Evolutionary conservation across 2,888 invertebrate species (phyloP).

Genomic region (Amphipoea lucens): DNA sequence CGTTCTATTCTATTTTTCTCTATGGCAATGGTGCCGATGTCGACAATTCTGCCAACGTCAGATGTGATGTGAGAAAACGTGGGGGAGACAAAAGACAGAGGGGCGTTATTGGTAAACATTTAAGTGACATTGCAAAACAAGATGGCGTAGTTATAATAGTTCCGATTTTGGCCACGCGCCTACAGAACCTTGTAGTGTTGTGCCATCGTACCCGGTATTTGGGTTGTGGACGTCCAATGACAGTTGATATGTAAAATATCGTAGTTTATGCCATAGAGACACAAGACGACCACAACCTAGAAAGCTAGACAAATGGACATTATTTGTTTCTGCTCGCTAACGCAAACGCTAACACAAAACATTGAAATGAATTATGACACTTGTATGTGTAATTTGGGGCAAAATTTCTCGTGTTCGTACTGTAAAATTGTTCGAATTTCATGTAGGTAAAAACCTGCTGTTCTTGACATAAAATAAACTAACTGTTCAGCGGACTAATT

Average conservation of each 20-base stretch:
- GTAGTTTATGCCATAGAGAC: background rate
- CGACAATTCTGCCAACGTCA: too few species aligned
- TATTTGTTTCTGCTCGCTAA: constrained; percentile 8
- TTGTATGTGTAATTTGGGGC: background rate
- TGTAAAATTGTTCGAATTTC: background rate
- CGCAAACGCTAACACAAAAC: constrained; percentile 19
- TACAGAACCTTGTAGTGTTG: too few species aligned
- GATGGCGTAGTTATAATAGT: too few species aligned
- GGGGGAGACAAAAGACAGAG: too few species aligned
- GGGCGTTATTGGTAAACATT: too few species aligned
- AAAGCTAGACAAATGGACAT: constrained; percentile 13
- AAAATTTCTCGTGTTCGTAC: background rate
- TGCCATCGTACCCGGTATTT: background rate
- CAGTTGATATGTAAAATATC: background rate
- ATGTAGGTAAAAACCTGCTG: background rate
- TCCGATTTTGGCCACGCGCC: too few species aligned
- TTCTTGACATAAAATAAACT: background rate
- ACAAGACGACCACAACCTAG: background rate
- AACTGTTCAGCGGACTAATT: background rate
- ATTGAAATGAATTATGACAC: background rate
- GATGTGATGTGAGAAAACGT: too few species aligned
- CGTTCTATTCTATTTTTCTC: too few species aligned
- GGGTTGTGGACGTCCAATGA: too few species aligned
- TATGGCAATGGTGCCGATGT: too few species aligned
- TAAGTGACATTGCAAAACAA: too few species aligned